Base-by-base conservation (phyloP, 2,797 vertebrate genomes). In the Ctenopoma kingsleyae region DNA sequence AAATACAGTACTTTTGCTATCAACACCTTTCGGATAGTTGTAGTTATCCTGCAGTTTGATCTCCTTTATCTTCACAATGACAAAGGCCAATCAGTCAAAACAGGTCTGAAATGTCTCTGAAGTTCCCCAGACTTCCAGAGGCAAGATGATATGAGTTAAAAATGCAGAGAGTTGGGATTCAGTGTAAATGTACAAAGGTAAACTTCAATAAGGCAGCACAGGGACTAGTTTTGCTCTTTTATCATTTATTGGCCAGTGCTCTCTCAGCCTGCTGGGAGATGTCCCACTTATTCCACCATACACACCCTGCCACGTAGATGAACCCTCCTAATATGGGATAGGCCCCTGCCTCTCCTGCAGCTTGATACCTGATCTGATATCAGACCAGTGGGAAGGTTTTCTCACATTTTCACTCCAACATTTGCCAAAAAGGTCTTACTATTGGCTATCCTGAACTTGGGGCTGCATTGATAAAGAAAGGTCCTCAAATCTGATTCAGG, bases 241-340 rank as follows among this genome's bases (percentile, higher is more conserved):
- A 91, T 91, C 89, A 87, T 90, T 90, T 91, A 87, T 90, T 90
- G 90, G 88, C 89, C 81, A 64, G 89, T 84, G 81, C 84, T 82
- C 59, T 83, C 69, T 80, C 49, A 71, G 85, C 90, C 93, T 88
- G 83, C 89, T 84, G 90, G 93, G 93, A 94, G 88, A 89, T 91
- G 92, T 91, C 90, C 91, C 89, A 93, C 87, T 93, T 93, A 89
- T 91, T 92, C 76, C 76, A 74, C 85, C 86, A 82, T 86, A 89
- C 87, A 91, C 89, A 80, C 82, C 72, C 60, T 74, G 88, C 85
- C 86, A 90, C 83, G 78, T 91, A 83, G 87, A 81, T 93, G 87
- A 92, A 87, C 84, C 72, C 79, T 83, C 83, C 85, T 88, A 88
- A 89, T 86, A 89, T 78, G 74, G 76, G 87, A 90, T 83, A 81